Conservation (phyloP, 2,797 vertebrate genomes). For the Tapera naevia region DNA sequence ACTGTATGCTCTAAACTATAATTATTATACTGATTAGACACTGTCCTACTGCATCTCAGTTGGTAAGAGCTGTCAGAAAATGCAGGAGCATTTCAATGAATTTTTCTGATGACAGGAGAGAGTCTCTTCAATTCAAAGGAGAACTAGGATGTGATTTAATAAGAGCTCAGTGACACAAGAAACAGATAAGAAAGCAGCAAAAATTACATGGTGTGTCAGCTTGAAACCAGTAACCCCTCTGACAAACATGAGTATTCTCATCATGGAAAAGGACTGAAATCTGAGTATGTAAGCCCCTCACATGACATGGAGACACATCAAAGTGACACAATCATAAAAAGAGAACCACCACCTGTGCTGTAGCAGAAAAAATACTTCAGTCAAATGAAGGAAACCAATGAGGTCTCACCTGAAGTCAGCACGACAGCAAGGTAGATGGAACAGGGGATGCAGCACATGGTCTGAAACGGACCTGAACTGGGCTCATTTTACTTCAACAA, state of each 20-base stretch:
- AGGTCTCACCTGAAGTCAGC: not conserved
- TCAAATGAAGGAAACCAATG: not conserved
- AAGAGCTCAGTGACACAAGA: not conserved
- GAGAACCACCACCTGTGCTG: not conserved
- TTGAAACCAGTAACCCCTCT: not conserved
- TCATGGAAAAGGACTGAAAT: not conserved
- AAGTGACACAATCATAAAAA: not conserved
- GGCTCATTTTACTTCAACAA: not conserved
- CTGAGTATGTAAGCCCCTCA: not conserved
- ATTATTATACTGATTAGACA: not conserved
- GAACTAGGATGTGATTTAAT: not conserved
- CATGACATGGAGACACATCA: not conserved
- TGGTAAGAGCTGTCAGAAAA: not conserved
- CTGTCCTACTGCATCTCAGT: not conserved
- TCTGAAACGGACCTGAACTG: not conserved
- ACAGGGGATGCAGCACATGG: not conserved
- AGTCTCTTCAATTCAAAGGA: not conserved
- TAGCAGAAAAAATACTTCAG: not conserved
- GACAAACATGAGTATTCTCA: not conserved
- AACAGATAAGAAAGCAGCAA: not conserved
- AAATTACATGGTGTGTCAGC: not conserved
- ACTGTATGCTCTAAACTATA: not conserved
- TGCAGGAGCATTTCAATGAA: not conserved
- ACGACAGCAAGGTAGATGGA: not conserved
- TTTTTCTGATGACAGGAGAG: not conserved